These are phyloP conservation scores for Mythimna loreyi DNA, from an alignment of 2,888 invertebrate species.

Conservation along the genomic window DNA sequence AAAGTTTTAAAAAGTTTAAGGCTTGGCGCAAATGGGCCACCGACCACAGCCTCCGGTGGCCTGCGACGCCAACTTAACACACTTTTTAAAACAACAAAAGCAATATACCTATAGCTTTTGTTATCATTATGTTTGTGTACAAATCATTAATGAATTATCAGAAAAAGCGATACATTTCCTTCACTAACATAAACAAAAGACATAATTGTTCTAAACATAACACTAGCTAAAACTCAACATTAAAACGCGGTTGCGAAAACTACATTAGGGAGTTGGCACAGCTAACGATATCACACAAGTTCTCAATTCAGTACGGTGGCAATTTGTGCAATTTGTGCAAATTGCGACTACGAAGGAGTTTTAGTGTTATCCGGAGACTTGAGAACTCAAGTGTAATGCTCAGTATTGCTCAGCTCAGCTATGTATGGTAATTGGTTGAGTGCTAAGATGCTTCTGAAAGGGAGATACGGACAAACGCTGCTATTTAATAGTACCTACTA, in stretches of 20 bases:
- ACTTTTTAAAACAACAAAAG: too few species aligned
- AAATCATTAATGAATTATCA: too few species aligned
- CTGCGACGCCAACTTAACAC: too few species aligned
- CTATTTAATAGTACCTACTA: constrained; percentile 6
- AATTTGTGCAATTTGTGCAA: constrained; percentile 84
- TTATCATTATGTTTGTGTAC: too few species aligned
- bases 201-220: constrained; percentile 22
- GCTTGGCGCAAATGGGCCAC: too few species aligned
- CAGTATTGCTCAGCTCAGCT: constrained; percentile 54
- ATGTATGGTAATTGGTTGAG: constrained; percentile 66
- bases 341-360: constrained; percentile 77
- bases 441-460: constrained; percentile 58
- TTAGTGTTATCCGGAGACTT: constrained; percentile 71
- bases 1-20: too few species aligned
- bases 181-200: constrained; percentile 6
- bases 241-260: constrained; percentile 61
- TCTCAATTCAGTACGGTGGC: constrained; percentile 77
- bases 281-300: constrained; percentile 77
- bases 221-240: constrained; percentile 44
- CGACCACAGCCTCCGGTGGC: too few species aligned
- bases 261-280: constrained; percentile 66
- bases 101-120: too few species aligned
- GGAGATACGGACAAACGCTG: constrained; percentile 22
- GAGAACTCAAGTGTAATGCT: constrained; percentile 54
- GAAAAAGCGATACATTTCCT: background rate